These are phyloP conservation scores for Rhinopomastus cyanomelas DNA, from an alignment of 2,113 vertebrate genomes.

Conservation along the genomic window DNA sequence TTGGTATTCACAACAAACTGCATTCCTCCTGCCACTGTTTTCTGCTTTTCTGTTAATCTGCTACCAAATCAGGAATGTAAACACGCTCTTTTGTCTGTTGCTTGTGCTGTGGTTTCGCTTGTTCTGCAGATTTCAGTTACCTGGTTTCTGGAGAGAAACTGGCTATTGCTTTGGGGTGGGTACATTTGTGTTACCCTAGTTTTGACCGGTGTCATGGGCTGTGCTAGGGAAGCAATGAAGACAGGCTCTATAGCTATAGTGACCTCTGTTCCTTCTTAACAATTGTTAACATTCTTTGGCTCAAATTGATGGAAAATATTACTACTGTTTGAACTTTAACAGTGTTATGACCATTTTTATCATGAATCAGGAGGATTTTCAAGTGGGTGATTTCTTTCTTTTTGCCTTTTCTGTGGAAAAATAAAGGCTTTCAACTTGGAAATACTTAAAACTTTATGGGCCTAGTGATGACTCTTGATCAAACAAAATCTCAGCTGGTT, in stretches of 20 bases:
- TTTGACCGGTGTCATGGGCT: background rate
- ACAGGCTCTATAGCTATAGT: background rate
- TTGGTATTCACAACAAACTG: background rate
- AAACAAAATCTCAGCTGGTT: background rate
- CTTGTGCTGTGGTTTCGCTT: background rate
- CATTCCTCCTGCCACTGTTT: background rate
- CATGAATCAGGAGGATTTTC: slow-evolving; percentile 2
- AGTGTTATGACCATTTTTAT: slow-evolving; percentile 7
- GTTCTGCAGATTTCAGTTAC: background rate
- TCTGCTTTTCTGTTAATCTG: slow-evolving; percentile 8
- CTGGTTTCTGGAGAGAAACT: background rate
- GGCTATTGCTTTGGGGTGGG: background rate
- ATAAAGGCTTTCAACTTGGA: background rate
- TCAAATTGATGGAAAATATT: background rate
- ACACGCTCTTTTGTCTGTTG: background rate
- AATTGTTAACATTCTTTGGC: background rate
- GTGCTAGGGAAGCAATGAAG: background rate
- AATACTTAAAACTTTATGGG: background rate
- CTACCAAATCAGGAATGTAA: slow-evolving; percentile 10
- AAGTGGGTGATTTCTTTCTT: background rate
- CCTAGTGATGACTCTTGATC: background rate
- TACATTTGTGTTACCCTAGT: background rate
- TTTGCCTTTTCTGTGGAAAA: slow-evolving; percentile 19
- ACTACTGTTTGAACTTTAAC: background rate
- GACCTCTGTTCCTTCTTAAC: background rate